Percentiles rank a stretch among this genome's conserved stretches.
Evolutionary conservation across 2,888 invertebrate genomes (phyloP).

Genomic region (Lacanobia wlatinum): DNA sequence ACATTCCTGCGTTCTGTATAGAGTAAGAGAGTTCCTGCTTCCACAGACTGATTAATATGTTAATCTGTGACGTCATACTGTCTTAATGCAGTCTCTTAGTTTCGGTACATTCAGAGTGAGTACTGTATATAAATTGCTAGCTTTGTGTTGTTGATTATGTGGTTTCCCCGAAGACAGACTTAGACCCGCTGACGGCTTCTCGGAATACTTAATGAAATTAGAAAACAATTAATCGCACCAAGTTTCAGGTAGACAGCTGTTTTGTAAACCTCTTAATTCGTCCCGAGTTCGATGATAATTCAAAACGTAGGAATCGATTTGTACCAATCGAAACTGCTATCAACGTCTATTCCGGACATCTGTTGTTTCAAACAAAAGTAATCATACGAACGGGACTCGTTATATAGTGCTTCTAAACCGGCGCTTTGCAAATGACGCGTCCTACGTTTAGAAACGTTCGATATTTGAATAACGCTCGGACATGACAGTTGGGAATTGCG

Average conservation of each 20-base stretch:
- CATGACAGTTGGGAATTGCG: constrained; percentile 57
- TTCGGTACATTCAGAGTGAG: constrained; percentile 50
- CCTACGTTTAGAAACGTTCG: constrained; percentile 66
- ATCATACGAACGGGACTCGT: constrained; percentile 71
- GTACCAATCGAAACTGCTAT: constrained; percentile 61
- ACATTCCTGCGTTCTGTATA: constrained; percentile 56
- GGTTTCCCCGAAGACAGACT: constrained; percentile 42
- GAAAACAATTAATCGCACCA: constrained; percentile 32
- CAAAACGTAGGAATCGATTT: constrained; percentile 55
- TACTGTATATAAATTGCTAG: constrained; percentile 58
- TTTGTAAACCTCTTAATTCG: constrained; percentile 25
- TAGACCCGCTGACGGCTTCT: constrained; percentile 33
- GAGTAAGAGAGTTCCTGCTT: constrained; percentile 54
- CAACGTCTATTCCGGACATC: constrained; percentile 73
- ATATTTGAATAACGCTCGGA: constrained; percentile 67
- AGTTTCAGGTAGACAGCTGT: constrained; percentile 56
- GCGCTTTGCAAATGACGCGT: constrained; percentile 71
- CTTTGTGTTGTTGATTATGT: constrained; percentile 59
- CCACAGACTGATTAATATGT: constrained; percentile 73
- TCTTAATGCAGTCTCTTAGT: constrained; percentile 70
- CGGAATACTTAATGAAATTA: constrained; percentile 55
- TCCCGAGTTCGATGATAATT: constrained; percentile 51
- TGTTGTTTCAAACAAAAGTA: constrained; percentile 80
- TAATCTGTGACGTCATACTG: constrained; percentile 70
- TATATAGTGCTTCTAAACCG: constrained; percentile 67